Evolutionary conservation across 2,113 vertebrate species (phyloP).

Genomic region (Myiozetetes cayanensis): DNA sequence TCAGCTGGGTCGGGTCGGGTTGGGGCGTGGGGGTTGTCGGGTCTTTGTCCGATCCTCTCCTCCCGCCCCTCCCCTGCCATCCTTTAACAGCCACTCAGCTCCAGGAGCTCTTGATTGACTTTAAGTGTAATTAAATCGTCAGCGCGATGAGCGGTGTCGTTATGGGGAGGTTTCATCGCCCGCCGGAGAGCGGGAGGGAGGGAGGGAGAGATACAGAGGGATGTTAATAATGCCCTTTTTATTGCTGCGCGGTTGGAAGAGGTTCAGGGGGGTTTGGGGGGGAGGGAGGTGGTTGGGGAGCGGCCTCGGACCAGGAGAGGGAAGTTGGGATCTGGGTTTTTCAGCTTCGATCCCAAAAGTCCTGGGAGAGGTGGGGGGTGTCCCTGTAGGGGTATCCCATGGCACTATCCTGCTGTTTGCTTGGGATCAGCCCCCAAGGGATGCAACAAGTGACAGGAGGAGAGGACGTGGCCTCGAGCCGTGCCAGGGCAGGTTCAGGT

Average conservation of each 20-base stretch:
- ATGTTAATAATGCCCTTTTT: conserved; percentile 46
- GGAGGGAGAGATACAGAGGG: background rate
- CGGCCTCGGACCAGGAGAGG: background rate
- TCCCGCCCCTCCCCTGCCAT: background rate
- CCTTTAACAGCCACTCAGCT: conserved; percentile 20
- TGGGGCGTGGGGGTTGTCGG: no score
- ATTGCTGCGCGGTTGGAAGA: background rate
- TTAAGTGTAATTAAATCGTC: conserved; percentile 59
- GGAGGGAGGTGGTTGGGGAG: background rate
- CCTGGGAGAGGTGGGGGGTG: background rate
- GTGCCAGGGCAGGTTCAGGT: background rate
- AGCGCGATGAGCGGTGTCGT: conserved; percentile 27
- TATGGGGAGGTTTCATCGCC: conserved; percentile 45
- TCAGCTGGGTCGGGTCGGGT: background rate
- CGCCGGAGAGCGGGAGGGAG: background rate
- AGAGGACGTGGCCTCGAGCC: background rate
- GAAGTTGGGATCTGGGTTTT: background rate
- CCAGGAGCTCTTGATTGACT: conserved; percentile 40
- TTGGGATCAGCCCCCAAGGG: background rate
- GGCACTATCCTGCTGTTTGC: rapidly evolving
- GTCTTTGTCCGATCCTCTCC: background rate
- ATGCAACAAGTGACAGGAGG: background rate
- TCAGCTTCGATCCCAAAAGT: background rate
- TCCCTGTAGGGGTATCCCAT: no score
- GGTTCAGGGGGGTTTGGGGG: background rate